Base-by-base conservation (phyloP, 2,113 vertebrate genomes). In the Neofelis nebulosa region DNA sequence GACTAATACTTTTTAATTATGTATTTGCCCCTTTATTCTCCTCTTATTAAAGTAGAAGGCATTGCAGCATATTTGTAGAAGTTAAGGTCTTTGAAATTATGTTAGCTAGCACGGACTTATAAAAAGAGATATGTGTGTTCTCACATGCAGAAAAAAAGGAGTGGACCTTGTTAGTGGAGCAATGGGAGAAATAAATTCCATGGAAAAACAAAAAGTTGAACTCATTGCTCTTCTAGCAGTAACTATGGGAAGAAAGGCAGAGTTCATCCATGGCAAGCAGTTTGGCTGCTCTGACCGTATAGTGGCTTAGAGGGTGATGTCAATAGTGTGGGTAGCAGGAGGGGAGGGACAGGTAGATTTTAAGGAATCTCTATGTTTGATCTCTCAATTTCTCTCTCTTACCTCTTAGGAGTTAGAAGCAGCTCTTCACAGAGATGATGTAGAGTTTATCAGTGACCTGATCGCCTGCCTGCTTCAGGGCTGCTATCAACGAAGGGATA, bases 401-500 rank as follows among this genome's bases (percentile, higher is more conserved):
- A 71, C 25, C 41, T 93, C 81, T 91, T 98, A 99, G 99, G 99
- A 99, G 98, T 98, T 99, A 98, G 99, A 99, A 98, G 99, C 99
- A 88, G 99, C 99, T 80, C 99, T 99, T 97, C 99, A 99, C 69
- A 99, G 99, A 95, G 99, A 99, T 96, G 99, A 99, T 87, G 98
- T 99, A 78, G 99, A 99, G 92, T 99, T 99, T 98, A 99, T 99
- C 83, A 99, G 99, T 4, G 99, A 99, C 96, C 99, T 99, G 84
- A 98, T 99, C 69, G 99, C 99, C 98, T 99, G 99, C 98, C 99
- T 99, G 83, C 99, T 99, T 97, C 99, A 99, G 98, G 99, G 99
- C 98, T 99, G 99, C 96, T 99, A 99, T 98, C 99, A 99, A 98
- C 99, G 99, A 89, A 99, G 98, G 48, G 99, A 99, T 97, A 99